Evolutionary conservation across 2,888 invertebrate genomes (phyloP).

Genomic region (Megaustenia siamemsis): DNA sequence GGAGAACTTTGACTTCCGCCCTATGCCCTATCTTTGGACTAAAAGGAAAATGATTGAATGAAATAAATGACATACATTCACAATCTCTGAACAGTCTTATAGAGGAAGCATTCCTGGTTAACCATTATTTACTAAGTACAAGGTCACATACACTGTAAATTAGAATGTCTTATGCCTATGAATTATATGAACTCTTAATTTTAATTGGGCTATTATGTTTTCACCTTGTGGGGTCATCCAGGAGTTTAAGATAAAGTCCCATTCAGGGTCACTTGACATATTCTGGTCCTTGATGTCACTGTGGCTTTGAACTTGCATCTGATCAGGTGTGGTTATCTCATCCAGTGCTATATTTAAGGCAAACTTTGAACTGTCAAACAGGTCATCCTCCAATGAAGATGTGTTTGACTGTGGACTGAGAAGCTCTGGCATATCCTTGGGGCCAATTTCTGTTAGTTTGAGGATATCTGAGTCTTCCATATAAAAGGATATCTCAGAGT

Average conservation of each 20-base stretch:
- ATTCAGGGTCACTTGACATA: conserved; percentile 58
- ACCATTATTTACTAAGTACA: too few species aligned
- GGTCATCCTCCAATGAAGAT: conserved; percentile 57
- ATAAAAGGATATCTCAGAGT: conserved; percentile 35
- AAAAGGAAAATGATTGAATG: too few species aligned
- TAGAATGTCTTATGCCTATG: too few species aligned
- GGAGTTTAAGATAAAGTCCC: conserved; percentile 67
- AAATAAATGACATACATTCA: too few species aligned
- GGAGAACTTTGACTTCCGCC: too few species aligned
- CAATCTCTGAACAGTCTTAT: too few species aligned
- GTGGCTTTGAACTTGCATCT: neutral
- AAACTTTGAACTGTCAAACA: conserved; percentile 40
- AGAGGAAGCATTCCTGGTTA: too few species aligned
- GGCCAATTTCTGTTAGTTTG: neutral
- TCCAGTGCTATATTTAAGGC: conserved; percentile 49
- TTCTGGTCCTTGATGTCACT: conserved; percentile 20
- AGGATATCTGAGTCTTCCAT: conserved; percentile 31
- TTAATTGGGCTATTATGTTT: conserved; percentile 38
- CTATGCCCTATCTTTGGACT: too few species aligned
- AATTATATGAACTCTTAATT: too few species aligned
- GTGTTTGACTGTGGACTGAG: conserved; percentile 53
- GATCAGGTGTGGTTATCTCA: neutral
- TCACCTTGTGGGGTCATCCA: conserved; percentile 69
- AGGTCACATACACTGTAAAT: too few species aligned
- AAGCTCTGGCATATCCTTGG: conserved; percentile 38